Conservation (phyloP, 2,888 invertebrate genomes). For the Cephus pulcher region DNA sequence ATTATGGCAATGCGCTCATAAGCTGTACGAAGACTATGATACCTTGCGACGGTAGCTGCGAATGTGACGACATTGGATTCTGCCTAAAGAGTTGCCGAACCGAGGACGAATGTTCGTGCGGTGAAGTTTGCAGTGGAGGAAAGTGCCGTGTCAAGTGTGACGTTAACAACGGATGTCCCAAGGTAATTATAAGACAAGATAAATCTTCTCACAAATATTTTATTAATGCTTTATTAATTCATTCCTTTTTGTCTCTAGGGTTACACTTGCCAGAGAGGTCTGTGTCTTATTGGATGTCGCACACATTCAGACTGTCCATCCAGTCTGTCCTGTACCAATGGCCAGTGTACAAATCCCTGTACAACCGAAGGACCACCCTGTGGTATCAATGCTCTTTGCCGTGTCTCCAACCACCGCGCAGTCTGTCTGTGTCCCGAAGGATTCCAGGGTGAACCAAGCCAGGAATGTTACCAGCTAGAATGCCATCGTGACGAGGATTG, state of each 20-base stretch:
- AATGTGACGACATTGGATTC: conserved; percentile 85
- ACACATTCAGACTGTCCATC: conserved; percentile 83
- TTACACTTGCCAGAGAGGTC: conserved; percentile 79
- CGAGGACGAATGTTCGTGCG: conserved; percentile 81
- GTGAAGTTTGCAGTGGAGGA: conserved; percentile 80
- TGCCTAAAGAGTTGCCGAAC: conserved; percentile 78
- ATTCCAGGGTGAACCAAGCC: conserved; percentile 83
- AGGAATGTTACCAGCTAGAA: conserved; percentile 81
- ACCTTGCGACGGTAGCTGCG: conserved; percentile 81
- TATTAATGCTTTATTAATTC: background rate
- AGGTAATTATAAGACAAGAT: conserved; percentile 48
- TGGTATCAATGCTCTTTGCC: conserved; percentile 84
- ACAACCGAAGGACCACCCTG: conserved; percentile 75
- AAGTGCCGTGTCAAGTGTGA: conserved; percentile 82
- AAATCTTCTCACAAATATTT: background rate
- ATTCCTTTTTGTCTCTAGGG: conserved; percentile 69
- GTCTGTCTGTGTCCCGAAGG: conserved; percentile 91
- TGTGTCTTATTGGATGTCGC: conserved; percentile 84
- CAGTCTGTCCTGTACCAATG: conserved; percentile 78
- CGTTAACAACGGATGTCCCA: conserved; percentile 74
- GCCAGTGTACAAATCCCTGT: conserved; percentile 80
- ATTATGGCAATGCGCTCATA: conserved; percentile 84
- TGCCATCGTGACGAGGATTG: conserved; percentile 83
- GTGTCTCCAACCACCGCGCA: conserved; percentile 82
- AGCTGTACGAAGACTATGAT: conserved; percentile 80